Evolutionary conservation across 2,113 vertebrate species (phyloP).

Genomic region (Pachyramphus minor): DNA sequence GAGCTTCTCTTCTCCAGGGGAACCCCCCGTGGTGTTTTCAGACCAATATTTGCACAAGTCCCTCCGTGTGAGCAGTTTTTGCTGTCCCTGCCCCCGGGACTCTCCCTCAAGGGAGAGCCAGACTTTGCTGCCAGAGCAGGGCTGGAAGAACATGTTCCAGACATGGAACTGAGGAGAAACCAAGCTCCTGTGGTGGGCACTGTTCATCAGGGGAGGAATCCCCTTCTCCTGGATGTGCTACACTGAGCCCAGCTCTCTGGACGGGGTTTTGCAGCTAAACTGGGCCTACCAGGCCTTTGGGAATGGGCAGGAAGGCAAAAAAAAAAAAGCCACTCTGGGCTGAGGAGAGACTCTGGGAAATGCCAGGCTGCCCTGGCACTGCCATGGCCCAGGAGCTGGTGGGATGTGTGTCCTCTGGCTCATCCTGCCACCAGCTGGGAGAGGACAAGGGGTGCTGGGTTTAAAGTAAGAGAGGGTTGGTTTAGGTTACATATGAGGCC

Average conservation of each 20-base stretch:
- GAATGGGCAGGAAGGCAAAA: background rate
- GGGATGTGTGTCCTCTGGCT: background rate
- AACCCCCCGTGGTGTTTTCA: too few relatives aligned
- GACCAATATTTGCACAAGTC: too few relatives aligned
- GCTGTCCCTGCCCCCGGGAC: background rate
- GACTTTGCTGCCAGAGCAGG: too few relatives aligned
- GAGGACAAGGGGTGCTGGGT: background rate
- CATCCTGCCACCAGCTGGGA: background rate
- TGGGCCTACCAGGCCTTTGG: background rate
- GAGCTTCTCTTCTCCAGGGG: too few relatives aligned
- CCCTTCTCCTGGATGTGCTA: too few relatives aligned
- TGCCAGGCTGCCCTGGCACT: fast-evolving
- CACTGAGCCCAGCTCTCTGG: background rate
- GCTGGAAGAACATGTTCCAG: too few relatives aligned
- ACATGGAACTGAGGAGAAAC: too few relatives aligned
- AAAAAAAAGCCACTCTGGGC: background rate
- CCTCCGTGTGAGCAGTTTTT: background rate
- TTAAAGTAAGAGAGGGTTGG: background rate
- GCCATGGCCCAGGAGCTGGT: background rate
- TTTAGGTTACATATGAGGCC: background rate
- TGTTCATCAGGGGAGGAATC: too few relatives aligned
- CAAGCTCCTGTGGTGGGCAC: too few relatives aligned
- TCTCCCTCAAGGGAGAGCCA: too few relatives aligned
- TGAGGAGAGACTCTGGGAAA: background rate
- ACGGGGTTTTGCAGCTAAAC: background rate